Evolutionary conservation across 2,888 invertebrate species (phyloP).

Genomic region (Lycocerus yunnanus): DNA sequence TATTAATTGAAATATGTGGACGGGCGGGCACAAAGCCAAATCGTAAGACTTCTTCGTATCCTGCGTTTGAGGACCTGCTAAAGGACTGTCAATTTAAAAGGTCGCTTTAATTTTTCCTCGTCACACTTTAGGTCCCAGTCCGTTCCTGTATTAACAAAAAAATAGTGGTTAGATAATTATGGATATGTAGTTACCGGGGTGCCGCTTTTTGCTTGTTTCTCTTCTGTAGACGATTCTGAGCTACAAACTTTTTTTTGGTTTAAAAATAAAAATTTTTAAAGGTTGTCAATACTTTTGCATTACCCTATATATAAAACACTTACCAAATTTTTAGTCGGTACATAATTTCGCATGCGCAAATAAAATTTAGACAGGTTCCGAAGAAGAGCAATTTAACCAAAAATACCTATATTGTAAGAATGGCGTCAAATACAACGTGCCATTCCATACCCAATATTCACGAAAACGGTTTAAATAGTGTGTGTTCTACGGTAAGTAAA

Average conservation of each 20-base stretch:
- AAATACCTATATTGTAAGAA: constrained; percentile 14
- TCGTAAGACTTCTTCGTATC: too few relatives aligned
- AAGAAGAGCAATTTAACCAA: neutral
- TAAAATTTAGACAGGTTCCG: neutral
- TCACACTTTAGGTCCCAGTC: too few relatives aligned
- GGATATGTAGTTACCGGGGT: neutral
- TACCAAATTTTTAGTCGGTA: neutral
- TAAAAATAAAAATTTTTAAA: neutral
- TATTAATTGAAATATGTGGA: too few relatives aligned
- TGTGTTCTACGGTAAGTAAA: constrained; percentile 35
- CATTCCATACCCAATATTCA: constrained; percentile 26
- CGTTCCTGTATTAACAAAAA: too few relatives aligned
- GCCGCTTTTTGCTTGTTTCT: neutral
- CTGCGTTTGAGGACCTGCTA: too few relatives aligned
- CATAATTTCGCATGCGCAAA: neutral
- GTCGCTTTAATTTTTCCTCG: too few relatives aligned
- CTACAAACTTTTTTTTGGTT: neutral
- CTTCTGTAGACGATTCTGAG: neutral
- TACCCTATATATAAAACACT: neutral
- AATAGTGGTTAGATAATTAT: too few relatives aligned
- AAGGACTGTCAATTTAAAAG: too few relatives aligned
- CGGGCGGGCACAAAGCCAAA: too few relatives aligned
- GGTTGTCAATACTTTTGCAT: neutral
- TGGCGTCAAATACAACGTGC: constrained; percentile 39
- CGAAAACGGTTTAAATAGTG: constrained; percentile 37